Evolutionary conservation across 2,113 vertebrate genomes (phyloP), one percentile per base, ranked within the genome.

Genomic region (Aldabrachelys gigantea): DNA sequence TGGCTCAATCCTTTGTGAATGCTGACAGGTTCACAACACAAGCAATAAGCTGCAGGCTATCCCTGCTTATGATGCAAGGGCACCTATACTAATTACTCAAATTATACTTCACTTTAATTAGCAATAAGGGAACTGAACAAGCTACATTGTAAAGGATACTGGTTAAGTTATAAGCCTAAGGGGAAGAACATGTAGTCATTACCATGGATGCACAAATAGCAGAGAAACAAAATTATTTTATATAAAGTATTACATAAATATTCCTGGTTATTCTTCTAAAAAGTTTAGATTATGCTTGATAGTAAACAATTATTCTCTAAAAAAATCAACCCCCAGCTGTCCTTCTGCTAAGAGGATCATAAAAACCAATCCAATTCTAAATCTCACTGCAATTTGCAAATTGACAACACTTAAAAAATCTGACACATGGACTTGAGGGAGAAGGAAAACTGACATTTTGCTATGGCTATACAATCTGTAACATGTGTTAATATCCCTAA

Each of bases 401-500:
- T 80, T 94, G 87, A 92, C 31, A 62, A 72, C 17, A 76, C 78
- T 62, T 81, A 84, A 65, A 90, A 91, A 86, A 78, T 81, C 85
- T 41, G 31, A 85, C 47, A 22, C 83, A 52, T 50, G 44, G 47
- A 29, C 44, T 9, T 22, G 24, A 1, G 35, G 82, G 79, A 93
- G 85, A 69, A 47, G 29, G 19, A 69, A 83, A 92, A 89, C 31
- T 21, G 53, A 56, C 72, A 86, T 94, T 95, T 85, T 92, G 81
- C 44, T 62, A n/a, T 69, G 62, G 13, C 85, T 87, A 84, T n/a
- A 69, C 59, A 62, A 62, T 62, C 59, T 62, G 59, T 62, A 62
- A 16, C 49, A 41, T 41, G 84, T 94, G 93, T 95, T 97, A 95
- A 97, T 96, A 89, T 69, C 93, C 54, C 79, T 89, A 29, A 78